These are phyloP conservation scores for Gymnothorax reevesii DNA, from an alignment of 2,797 vertebrate genomes.

Conservation along the genomic window DNA sequence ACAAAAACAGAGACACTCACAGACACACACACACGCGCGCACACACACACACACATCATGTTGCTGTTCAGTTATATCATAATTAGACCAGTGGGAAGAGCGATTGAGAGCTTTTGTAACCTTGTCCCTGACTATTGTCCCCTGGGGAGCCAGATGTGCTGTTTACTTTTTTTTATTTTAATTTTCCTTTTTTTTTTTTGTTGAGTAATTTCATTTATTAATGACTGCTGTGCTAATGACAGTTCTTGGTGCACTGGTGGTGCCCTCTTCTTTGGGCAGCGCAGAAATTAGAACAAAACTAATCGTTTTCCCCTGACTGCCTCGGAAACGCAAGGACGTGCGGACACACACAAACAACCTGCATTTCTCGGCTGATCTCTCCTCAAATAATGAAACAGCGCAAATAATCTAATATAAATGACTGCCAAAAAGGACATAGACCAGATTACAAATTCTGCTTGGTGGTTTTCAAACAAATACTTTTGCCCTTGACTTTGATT, in stretches of 20 bases:
- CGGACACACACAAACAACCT: conserved; percentile 62
- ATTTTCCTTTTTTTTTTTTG: conserved; percentile 56
- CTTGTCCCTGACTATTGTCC: conserved; percentile 58
- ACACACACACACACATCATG: conserved; percentile 60
- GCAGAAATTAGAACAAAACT: conserved; percentile 51
- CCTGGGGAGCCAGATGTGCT: conserved; percentile 73
- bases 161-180: not conserved
- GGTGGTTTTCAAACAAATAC: not conserved
- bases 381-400: not conserved
- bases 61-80: conserved; percentile 90
- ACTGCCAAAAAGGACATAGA: not conserved
- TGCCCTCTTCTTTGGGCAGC: conserved; percentile 66
- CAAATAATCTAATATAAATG: not conserved
- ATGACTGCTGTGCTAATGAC: conserved; percentile 80
- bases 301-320: conserved; percentile 62
- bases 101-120: conserved; percentile 73
- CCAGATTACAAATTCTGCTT: not conserved
- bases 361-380: conserved; percentile 55
- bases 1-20: not conserved
- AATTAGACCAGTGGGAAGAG: conserved; percentile 82
- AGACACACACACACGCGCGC: conserved; percentile 48
- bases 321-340: conserved; percentile 65
- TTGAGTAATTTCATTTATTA: conserved; percentile 84
- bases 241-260: conserved; percentile 71
- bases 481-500: not conserved